Conservation (phyloP, 2,888 invertebrate genomes). For the Erebia palarica region DNA sequence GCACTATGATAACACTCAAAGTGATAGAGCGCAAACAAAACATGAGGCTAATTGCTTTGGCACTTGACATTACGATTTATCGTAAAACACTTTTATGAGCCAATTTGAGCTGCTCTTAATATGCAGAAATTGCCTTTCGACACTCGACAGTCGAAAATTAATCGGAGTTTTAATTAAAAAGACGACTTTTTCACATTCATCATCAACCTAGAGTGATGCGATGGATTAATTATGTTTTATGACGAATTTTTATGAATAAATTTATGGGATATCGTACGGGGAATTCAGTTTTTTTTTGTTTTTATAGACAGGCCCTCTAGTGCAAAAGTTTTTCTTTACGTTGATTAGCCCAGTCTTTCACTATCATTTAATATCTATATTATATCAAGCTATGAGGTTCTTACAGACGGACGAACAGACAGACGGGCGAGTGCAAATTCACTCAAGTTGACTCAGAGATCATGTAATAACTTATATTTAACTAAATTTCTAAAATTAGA, state of each 20-base stretch:
- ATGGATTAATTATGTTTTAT: background rate
- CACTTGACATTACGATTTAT: conserved; percentile 20
- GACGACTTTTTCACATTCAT: background rate
- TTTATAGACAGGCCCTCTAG: no score
- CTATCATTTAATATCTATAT: no score
- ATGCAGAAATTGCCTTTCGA: background rate
- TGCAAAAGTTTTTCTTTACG: no score
- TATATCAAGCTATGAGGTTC: no score
- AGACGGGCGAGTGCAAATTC: no score
- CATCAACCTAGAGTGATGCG: background rate
- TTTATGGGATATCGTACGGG: background rate
- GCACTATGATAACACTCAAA: background rate
- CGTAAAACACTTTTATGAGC: conserved; percentile 17
- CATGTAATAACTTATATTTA: no score
- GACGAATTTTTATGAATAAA: background rate
- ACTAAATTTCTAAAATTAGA: no score
- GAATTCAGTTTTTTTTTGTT: no score
- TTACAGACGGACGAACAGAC: no score
- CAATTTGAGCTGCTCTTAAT: conserved; percentile 10
- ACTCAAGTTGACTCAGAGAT: no score
- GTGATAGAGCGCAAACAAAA: conserved; percentile 8
- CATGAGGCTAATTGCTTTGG: conserved; percentile 20
- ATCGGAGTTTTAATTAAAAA: conserved; percentile 14
- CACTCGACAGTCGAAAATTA: conserved; percentile 6
- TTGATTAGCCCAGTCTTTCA: no score